Conservation (phyloP, 2,113 vertebrate genomes). For the Colistium nudipinnis region DNA sequence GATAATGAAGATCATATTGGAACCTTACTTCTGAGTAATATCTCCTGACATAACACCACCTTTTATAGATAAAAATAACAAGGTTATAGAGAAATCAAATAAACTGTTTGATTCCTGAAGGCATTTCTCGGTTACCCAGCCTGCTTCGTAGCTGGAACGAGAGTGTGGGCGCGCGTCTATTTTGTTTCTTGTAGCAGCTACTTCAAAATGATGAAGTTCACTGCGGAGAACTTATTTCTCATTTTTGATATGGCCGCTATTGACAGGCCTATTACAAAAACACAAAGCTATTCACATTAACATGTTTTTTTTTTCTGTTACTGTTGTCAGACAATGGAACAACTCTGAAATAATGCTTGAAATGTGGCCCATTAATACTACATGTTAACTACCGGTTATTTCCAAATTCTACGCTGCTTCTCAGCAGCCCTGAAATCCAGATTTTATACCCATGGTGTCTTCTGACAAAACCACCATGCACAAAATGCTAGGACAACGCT, state of each 20-base stretch:
- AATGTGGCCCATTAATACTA: not conserved
- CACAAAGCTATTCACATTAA: too few relatives aligned
- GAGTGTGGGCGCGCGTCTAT: slow-evolving; percentile 28
- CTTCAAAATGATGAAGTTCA: slow-evolving; percentile 13
- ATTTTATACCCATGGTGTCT: not conserved
- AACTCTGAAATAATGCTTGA: not conserved
- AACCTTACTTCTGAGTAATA: not conserved
- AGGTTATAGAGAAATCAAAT: slow-evolving; percentile 1
- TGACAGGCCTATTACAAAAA: too few relatives aligned
- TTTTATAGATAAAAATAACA: slow-evolving; percentile 15
- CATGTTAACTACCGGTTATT: not conserved
- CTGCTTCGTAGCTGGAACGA: slow-evolving; percentile 38
- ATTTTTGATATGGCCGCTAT: not conserved
- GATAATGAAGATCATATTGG: not conserved
- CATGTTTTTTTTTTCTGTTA: not conserved
- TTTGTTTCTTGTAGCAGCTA: slow-evolving; percentile 12
- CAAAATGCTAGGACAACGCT: not conserved
- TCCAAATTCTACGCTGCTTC: not conserved
- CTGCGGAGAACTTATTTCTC: not conserved
- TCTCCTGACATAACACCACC: not conserved
- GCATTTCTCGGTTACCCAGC: slow-evolving; percentile 32
- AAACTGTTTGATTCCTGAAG: too few relatives aligned
- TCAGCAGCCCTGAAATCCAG: not conserved
- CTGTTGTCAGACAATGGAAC: not conserved
- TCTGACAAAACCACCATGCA: not conserved